Evolutionary conservation across 2,888 invertebrate species (phyloP), one percentile per base, ranked within the genome.

Genomic region (Anticlea derivata): DNA sequence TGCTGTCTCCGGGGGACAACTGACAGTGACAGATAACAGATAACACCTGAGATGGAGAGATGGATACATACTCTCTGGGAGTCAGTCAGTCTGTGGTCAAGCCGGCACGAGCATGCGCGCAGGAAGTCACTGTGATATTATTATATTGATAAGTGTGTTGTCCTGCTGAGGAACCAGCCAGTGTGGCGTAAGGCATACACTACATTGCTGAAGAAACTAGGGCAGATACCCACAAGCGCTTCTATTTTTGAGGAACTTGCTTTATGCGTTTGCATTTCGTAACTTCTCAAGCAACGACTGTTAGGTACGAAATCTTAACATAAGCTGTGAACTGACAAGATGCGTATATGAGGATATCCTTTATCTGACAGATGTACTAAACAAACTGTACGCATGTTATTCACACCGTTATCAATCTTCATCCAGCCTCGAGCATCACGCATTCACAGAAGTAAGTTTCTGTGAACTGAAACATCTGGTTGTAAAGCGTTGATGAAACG

Each of bases 381-480:
- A 45, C 27, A 37, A 37, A 24, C 37, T 27, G 11, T 17, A 40
- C 7, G 26, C 29, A 30, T 24, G 24, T 24, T 38, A 46, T 35
- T 45, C 45, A 29, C 17, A 35, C 34, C 31, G 43, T 35, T 24
- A 49, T 31, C 22, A 31, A 50, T 33, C 50, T 31, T 13, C 24
- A 29, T 13, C 29, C 39, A 44, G 12, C 27, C 7, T 22, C 4
- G 22, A 24, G 24, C 24, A 31, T 26, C 24, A 1, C 27, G 10
- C 26, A 26, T 7, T 26, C 26, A 26, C 27, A 10, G 27, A 17
- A 17, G 17, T 17, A 17, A 17, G 17, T 27, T 50, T 43, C 43
- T 26, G 20, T 50, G 50, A 37, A 40, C 7, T 40, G 29, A 37
- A 37, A 40, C 51, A 51, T 54, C 39, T 50, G 50, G 24, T 24